Conservation (phyloP, 2,113 vertebrate genomes). For the Motacilla alba region DNA sequence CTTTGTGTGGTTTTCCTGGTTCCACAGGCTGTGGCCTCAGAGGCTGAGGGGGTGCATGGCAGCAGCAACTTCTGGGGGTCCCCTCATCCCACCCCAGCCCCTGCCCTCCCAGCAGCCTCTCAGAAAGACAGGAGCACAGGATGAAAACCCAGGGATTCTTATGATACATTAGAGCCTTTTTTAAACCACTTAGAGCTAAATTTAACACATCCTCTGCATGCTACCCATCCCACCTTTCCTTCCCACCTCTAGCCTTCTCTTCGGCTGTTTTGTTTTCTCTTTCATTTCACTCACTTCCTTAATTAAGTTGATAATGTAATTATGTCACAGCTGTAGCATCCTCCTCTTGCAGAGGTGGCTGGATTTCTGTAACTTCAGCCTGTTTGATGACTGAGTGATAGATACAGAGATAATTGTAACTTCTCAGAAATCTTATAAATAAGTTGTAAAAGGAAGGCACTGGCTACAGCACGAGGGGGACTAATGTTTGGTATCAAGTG, state of each 20-base stretch:
- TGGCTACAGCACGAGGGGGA: neutral
- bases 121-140: neutral
- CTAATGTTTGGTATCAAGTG: neutral
- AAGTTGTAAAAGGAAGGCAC: neutral
- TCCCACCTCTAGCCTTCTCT: conserved; percentile 61
- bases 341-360: conserved; percentile 65
- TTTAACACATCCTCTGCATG: conserved; percentile 65
- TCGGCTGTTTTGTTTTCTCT: conserved; percentile 65
- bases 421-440: conserved; percentile 41
- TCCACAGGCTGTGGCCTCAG: fast-evolving
- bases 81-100: neutral
- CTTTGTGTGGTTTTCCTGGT: neutral
- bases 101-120: neutral
- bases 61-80: neutral
- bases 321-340: conserved; percentile 69
- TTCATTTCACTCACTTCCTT: conserved; percentile 66
- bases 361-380: conserved; percentile 60
- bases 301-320: conserved; percentile 71
- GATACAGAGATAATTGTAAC: conserved; percentile 52
- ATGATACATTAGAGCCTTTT: conserved; percentile 25
- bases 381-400: conserved; percentile 60
- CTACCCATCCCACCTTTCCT: conserved; percentile 58
- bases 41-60: neutral
- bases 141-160: conserved; percentile 32
- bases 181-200: conserved; percentile 60